Conservation (phyloP, 30 jellyfish, hydroid and myxozoan genomes). For the Turritopsis dohrnii region DNA sequence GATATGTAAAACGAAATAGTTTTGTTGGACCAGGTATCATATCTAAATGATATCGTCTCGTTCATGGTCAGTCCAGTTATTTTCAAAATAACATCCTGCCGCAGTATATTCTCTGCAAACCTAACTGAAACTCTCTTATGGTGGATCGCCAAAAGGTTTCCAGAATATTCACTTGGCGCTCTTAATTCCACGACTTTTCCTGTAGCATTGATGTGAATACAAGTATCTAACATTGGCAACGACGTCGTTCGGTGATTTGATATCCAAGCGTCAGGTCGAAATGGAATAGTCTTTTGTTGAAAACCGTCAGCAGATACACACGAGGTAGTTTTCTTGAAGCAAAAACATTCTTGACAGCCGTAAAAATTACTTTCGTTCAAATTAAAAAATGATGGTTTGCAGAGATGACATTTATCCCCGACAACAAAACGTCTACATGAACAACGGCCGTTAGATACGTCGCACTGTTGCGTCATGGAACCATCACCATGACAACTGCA, state of each 20-base stretch:
- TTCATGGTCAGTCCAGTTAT: background rate
- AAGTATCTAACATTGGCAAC: background rate
- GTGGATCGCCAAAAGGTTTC: slow-evolving; percentile 45
- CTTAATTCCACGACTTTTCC: background rate
- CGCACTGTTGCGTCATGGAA: slow-evolving; percentile 63
- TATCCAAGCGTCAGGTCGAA: background rate
- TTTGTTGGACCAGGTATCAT: background rate
- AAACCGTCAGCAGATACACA: slow-evolving; percentile 46
- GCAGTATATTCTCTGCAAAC: background rate
- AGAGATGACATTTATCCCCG: slow-evolving; percentile 48
- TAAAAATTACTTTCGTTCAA: slow-evolving; percentile 30
- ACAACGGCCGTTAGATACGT: slow-evolving; percentile 45
- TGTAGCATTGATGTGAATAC: slow-evolving; percentile 2
- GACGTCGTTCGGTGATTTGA: background rate
- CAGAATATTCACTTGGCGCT: slow-evolving; percentile 50
- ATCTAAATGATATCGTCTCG: background rate
- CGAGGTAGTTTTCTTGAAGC: slow-evolving; percentile 53
- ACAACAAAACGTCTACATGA: slow-evolving; percentile 54
- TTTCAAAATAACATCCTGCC: background rate
- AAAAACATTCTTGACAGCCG: slow-evolving; percentile 76
- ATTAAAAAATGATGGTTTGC: slow-evolving; percentile 37
- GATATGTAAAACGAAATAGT: background rate
- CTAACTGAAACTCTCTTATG: slow-evolving; percentile 23
- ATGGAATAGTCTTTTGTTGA: background rate
- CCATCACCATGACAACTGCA: slow-evolving; percentile 65